Base-by-base conservation (phyloP, 2,888 invertebrate genomes). In the Tolmerus cingulatus region DNA sequence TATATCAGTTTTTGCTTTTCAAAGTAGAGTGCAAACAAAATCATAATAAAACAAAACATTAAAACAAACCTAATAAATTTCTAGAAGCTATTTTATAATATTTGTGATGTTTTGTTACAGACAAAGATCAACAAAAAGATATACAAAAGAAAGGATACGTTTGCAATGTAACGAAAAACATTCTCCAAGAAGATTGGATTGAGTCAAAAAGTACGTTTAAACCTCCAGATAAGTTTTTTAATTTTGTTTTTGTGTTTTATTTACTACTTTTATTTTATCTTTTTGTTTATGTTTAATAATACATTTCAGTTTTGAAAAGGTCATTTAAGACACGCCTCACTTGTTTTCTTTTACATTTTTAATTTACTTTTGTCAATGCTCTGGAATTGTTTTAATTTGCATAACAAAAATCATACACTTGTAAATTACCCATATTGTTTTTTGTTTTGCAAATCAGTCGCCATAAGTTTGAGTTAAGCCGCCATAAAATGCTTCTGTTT, bases 91-190 rank as follows among this genome's bases (percentile, higher is more conserved):
- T 66, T 66, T 40, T 66, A 66, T 66, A 66, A 66, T 66, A 66
- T 66, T 66, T 66, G 66, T 66, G 66, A 66, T 66, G 9, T 76
- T 76, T 76, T 76, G 76, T 76, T 76, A 14, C 76, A 76, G 76
- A 76, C 76, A 76, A 76, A 76, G 76, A 76, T 76, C 37, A 40
- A 37, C 76, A 76, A 76, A 76, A 76, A 40, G 76, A 76, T 76
- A 34, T 76, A 19, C 76, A 76, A 40, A 76, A 34, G 40, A 76
- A 76, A 76, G 40, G 40, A 76, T 76, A 76, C 40, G 40, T 76
- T 37, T 76, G 76, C 76, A 76, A 76, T 40, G 76, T 76, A 37
- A 40, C 76, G 19, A 76, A 76, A 76, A 76, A 76, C 76, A 76
- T 76, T 8, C 76, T 76, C 34, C 76, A 76, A 76, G 76, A 76